Evolutionary conservation across 2,888 invertebrate species (phyloP).

Genomic region (Cantharis rustica): DNA sequence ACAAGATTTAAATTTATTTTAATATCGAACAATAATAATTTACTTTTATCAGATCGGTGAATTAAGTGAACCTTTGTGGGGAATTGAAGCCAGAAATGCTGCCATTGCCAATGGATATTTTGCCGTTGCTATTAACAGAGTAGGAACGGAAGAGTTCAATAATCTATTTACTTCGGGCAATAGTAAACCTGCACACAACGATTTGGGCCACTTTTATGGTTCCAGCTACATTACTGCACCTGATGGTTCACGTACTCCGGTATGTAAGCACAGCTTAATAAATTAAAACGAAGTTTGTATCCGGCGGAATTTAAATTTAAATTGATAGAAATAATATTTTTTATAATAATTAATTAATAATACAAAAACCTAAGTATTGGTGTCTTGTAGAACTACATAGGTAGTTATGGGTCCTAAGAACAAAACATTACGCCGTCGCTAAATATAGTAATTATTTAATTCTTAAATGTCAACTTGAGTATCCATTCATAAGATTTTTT

Average conservation of each 20-base stretch:
- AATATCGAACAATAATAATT: not conserved
- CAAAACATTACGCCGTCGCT: no score
- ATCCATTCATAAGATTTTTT: no score
- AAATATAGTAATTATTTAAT: no score
- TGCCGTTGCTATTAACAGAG: slow-evolving; percentile 90
- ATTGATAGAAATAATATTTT: no score
- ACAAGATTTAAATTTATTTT: not conserved
- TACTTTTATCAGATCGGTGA: slow-evolving; percentile 55
- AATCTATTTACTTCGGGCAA: slow-evolving; percentile 86
- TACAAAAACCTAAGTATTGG: no score
- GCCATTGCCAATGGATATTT: slow-evolving; percentile 96
- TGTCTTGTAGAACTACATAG: no score
- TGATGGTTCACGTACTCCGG: slow-evolving; percentile 91
- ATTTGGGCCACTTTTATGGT: slow-evolving; percentile 94
- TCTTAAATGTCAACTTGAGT: no score
- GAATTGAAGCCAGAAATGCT: slow-evolving; percentile 92
- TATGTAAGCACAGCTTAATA: slow-evolving; percentile 51
- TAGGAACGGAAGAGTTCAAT: slow-evolving; percentile 85
- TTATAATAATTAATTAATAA: no score
- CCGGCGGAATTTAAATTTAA: no score
- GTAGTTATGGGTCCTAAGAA: no score
- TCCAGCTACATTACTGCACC: slow-evolving; percentile 94
- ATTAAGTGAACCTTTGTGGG: slow-evolving; percentile 92
- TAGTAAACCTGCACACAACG: slow-evolving; percentile 72
- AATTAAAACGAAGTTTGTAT: no score